Conservation (phyloP, 2,113 vertebrate species). For the Thermophis baileyi region DNA sequence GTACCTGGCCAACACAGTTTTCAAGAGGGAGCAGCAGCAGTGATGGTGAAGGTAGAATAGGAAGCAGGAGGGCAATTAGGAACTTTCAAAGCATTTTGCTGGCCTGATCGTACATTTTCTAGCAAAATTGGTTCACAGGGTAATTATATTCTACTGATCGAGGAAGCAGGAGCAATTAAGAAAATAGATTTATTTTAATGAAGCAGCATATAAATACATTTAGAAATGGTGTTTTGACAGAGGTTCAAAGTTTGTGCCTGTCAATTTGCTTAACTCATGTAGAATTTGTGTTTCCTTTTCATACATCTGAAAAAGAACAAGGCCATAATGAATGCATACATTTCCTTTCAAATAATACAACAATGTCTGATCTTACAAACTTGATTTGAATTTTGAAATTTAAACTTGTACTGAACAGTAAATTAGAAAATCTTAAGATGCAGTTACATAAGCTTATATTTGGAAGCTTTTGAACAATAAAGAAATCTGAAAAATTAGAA, state of each 20-base stretch:
- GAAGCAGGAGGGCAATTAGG: background rate
- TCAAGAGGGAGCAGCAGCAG: background rate
- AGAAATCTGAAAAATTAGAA: background rate
- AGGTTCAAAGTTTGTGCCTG: slow-evolving; percentile 15
- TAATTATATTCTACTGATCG: background rate
- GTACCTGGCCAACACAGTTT: background rate
- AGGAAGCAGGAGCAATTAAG: background rate
- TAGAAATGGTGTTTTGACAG: slow-evolving; percentile 22
- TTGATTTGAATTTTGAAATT: background rate
- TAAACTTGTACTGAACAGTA: background rate
- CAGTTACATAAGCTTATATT: background rate
- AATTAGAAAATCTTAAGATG: background rate
- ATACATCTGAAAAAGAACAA: slow-evolving; percentile 16
- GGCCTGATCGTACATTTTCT: background rate
- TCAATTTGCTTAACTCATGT: background rate
- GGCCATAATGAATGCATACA: background rate
- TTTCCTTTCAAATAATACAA: background rate
- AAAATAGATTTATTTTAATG: background rate
- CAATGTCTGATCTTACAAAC: background rate
- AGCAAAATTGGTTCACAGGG: background rate
- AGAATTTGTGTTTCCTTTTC: slow-evolving; percentile 19
- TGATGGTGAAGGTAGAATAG: background rate
- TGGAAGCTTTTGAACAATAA: background rate
- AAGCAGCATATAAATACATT: background rate
- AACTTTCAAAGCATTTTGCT: background rate